These are phyloP conservation scores for Eurytoma adleriae DNA, from an alignment of 2,888 invertebrate genomes.

Conservation along the genomic window DNA sequence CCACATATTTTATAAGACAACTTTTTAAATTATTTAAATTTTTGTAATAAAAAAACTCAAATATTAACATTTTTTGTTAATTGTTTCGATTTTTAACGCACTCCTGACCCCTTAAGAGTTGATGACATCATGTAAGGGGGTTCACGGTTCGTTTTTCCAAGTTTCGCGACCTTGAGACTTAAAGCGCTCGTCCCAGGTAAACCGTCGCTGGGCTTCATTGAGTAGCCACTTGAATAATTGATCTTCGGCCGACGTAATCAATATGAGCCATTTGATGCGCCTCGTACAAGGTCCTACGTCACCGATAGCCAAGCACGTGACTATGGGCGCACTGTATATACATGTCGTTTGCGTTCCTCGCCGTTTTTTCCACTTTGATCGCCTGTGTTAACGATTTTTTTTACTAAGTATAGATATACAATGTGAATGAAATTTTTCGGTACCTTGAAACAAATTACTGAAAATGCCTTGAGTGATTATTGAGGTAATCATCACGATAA, in stretches of 20 bases:
- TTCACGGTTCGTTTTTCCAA: slow-evolving; percentile 30
- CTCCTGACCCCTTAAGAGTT: background rate
- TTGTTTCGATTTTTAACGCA: too few relatives aligned
- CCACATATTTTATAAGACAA: too few relatives aligned
- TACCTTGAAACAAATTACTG: too few relatives aligned
- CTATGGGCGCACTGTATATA: background rate
- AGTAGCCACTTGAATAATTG: slow-evolving; percentile 69
- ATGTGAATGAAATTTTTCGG: too few relatives aligned
- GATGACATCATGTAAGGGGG: slow-evolving; percentile 10
- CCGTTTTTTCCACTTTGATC: background rate
- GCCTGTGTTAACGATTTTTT: background rate
- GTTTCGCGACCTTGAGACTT: slow-evolving; percentile 44
- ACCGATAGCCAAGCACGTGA: background rate
- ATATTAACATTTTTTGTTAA: background rate
- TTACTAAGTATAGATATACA: too few relatives aligned
- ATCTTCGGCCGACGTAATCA: slow-evolving; percentile 67
- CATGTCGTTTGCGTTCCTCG: background rate
- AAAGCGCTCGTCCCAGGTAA: slow-evolving; percentile 42
- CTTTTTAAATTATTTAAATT: too few relatives aligned
- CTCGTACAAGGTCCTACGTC: slow-evolving; percentile 33
- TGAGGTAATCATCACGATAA: too few relatives aligned
- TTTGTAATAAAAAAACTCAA: background rate
- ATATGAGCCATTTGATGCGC: slow-evolving; percentile 61
- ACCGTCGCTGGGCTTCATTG: slow-evolving; percentile 60
- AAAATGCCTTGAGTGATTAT: too few relatives aligned